phyloP scores from a whole-genome alignment of 2,797 vertebrate species.

The Oreonectes daqikongensis region DNA sequence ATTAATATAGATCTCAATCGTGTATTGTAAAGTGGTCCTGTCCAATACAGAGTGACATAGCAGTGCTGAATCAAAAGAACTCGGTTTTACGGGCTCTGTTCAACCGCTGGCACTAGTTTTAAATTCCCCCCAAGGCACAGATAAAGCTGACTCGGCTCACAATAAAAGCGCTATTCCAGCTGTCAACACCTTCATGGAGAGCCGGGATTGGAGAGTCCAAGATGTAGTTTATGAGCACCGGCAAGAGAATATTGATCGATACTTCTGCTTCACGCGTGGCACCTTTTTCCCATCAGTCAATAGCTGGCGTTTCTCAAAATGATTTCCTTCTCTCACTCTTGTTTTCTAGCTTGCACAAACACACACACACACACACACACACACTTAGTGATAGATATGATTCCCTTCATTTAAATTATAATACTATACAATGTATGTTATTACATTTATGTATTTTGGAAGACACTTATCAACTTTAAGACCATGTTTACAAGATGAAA shows the following conservation, averaged over 20 bases:
- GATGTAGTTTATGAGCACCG: conserved; percentile 39
- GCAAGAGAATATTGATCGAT: conserved; percentile 42
- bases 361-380: conserved; percentile 2
- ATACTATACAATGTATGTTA: background rate
- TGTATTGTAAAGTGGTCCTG: conserved; percentile 9
- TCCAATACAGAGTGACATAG: conserved; percentile 30
- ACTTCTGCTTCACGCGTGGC: background rate
- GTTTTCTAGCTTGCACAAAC: background rate
- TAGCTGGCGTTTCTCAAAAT: conserved; percentile 19
- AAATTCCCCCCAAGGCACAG: conserved; percentile 33
- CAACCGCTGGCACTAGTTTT: conserved; percentile 24
- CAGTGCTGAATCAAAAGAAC: conserved; percentile 27
- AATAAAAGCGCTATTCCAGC: conserved; percentile 37
- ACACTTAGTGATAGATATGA: background rate
- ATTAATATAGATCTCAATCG: conserved; percentile 35
- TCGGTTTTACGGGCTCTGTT: conserved; percentile 32
- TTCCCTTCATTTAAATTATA: background rate
- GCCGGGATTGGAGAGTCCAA: conserved; percentile 16
- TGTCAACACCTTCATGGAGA: conserved; percentile 22
- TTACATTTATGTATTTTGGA: too few relatives aligned
- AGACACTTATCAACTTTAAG: too few relatives aligned
- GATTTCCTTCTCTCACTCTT: background rate
- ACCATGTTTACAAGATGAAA: too few relatives aligned
- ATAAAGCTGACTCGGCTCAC: conserved; percentile 41
- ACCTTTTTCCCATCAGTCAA: conserved; percentile 21